Base-by-base conservation (phyloP, 2,113 vertebrate species). In the Jaculus jaculus region DNA sequence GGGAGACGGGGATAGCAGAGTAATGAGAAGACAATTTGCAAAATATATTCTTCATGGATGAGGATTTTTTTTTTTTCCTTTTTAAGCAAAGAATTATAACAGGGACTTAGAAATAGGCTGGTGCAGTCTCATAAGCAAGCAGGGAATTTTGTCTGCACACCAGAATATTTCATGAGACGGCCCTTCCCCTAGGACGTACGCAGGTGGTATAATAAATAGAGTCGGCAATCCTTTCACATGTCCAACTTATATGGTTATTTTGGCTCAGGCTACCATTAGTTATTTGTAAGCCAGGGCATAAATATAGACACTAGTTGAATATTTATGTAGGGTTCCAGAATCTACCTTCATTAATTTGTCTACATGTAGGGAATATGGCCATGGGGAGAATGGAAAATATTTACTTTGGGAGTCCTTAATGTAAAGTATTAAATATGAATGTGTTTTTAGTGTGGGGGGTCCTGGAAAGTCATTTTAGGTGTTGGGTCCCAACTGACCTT, bases 91-190 rank as follows among this genome's bases (percentile, higher is more conserved):
- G 93, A 96, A 93, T 97, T 95, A 97, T 87, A 95, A 74, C 90
- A 96, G 95, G 96, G 96, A 97, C 94, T 96, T 96, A 97, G 92
- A 90, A 95, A 51, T 93, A 89, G 90, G 82, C 68, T 94, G 92
- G 92, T 11, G 13, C 68, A 83, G 74, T 42, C 94, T 94, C 96
- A 95, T 95, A 97, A 97, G 95, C 94, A 97, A 88, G 90, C 73
- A 83, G 65, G 96, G 94, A 96, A 90, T 96, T 94, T 91, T 96
- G 94, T 95, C 95, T 94, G 93, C 81, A 75, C 94, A 96, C 61
- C 89, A 84, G 95, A 97, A 94, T 95, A 95, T 96, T 97, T 97
- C 95, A 95, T 92, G 88, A 93, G 88, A 51, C 83, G 51, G 89
- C 85, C 86, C 77, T 96, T 95, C 86, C 90, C 93, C 34, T 26